Evolutionary conservation across 2,797 vertebrate species (phyloP).

Genomic region (Pseudochaenichthys georgianus): DNA sequence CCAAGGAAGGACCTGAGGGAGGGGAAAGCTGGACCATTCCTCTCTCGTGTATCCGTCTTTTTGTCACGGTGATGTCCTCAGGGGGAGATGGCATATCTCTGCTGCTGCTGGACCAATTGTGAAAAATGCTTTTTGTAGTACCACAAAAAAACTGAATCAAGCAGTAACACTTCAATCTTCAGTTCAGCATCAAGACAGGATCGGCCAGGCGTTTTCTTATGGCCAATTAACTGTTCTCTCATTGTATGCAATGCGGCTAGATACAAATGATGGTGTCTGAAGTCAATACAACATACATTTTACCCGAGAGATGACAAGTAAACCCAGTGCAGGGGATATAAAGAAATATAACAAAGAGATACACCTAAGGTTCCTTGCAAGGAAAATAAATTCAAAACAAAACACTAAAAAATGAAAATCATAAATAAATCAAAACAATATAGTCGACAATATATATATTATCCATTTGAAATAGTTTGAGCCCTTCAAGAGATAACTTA

Average conservation of each 20-base stretch:
- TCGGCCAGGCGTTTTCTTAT: constrained; percentile 11
- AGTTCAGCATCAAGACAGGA: constrained; percentile 14
- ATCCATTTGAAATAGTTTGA: neutral
- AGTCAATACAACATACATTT: constrained; percentile 30
- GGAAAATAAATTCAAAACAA: constrained; percentile 3
- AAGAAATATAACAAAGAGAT: neutral
- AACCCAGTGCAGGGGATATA: neutral
- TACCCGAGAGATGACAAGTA: neutral
- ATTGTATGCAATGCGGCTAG: constrained; percentile 29
- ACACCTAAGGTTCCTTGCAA: neutral
- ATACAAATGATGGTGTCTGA: constrained; percentile 20
- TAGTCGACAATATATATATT: neutral
- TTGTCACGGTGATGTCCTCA: constrained; percentile 6
- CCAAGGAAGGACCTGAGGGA: neutral
- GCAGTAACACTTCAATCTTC: constrained; percentile 2
- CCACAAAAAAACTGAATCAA: neutral
- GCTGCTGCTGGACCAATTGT: constrained; percentile 11
- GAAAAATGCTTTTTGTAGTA: constrained; percentile 8
- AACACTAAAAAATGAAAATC: neutral
- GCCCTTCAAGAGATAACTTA: neutral
- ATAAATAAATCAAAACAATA: neutral
- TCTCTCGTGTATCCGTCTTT: constrained; percentile 5
- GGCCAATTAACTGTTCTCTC: constrained; percentile 23
- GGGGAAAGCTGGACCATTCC: neutral
- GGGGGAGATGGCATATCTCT: neutral